Evolutionary conservation across 1,140 invertebrate species (phyloP).

Genomic region (Dermatophagoides farinae): DNA sequence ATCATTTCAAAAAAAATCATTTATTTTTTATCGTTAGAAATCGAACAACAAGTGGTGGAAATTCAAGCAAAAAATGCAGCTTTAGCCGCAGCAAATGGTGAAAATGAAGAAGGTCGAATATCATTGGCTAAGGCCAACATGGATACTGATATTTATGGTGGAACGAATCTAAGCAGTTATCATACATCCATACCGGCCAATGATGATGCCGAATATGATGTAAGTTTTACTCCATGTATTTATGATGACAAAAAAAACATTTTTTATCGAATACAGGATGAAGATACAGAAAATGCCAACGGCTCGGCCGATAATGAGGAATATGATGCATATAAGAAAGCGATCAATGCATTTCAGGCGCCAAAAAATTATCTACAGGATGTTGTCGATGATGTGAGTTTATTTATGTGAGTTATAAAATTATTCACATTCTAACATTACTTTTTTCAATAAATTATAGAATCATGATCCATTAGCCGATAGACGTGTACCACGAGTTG

Average conservation of each 20-base stretch:
- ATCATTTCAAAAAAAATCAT: neutral
- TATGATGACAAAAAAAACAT: neutral
- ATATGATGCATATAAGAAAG: constrained; percentile 42
- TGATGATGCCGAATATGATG: constrained; percentile 50
- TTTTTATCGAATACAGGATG: constrained; percentile 38
- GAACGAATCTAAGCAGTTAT: constrained; percentile 41
- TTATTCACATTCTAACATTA: neutral
- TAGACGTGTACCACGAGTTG: constrained; percentile 56
- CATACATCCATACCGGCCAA: constrained; percentile 86
- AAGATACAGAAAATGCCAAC: constrained; percentile 45
- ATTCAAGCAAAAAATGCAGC: constrained; percentile 55
- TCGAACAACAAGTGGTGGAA: constrained; percentile 75
- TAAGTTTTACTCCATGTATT: constrained; percentile 25
- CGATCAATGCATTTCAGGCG: constrained; percentile 40
- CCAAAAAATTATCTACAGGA: constrained; percentile 72
- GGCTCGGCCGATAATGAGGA: constrained; percentile 33
- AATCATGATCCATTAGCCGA: constrained; percentile 94
- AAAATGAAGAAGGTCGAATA: constrained; percentile 3
- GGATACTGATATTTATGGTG: constrained; percentile 82
- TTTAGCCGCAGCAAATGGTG: constrained; percentile 26
- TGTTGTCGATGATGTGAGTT: constrained; percentile 40
- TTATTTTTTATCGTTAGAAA: constrained; percentile 38
- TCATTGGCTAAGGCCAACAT: constrained; percentile 24
- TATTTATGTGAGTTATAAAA: neutral
- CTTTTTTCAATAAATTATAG: constrained; percentile 27